Percentiles rank a stretch among this genome's conserved stretches.
Evolutionary conservation across 2,797 vertebrate species (phyloP).

Genomic region (Clarias platycephalus): DNA sequence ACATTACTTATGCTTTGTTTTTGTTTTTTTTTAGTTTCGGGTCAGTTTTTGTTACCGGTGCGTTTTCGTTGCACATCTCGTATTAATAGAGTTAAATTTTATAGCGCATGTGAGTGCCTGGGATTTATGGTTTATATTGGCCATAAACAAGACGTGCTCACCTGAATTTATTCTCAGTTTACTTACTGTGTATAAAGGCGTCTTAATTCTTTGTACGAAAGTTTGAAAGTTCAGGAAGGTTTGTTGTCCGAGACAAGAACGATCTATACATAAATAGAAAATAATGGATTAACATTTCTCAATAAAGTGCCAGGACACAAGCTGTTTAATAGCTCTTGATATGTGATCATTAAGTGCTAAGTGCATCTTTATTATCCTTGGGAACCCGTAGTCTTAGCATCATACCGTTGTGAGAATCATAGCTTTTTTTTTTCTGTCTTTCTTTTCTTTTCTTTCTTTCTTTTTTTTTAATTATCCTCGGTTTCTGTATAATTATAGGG

Average conservation of each 20-base stretch:
- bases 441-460: no score
- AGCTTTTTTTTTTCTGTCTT: not conserved
- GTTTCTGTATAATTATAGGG: not conserved
- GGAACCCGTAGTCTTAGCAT: not conserved
- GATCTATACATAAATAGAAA: conserved; percentile 41
- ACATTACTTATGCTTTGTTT: conserved; percentile 52
- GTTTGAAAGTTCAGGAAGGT: conserved; percentile 56
- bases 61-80: conserved; percentile 12
- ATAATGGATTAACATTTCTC: conserved; percentile 65
- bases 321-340: conserved; percentile 63
- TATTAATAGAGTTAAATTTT: conserved; percentile 8
- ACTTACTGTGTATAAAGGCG: not conserved
- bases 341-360: conserved; percentile 33
- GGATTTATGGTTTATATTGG: not conserved
- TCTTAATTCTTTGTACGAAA: conserved; percentile 50
- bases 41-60: conserved; percentile 14
- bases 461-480: not conserved
- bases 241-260: conserved; percentile 55
- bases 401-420: not conserved
- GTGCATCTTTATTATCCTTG: conserved; percentile 8
- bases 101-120: not conserved
- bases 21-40: conserved; percentile 34
- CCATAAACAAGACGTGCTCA: conserved; percentile 5
- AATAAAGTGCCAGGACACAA: conserved; percentile 63
- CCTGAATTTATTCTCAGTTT: conserved; percentile 5